Evolutionary conservation across 2,888 invertebrate genomes (phyloP).

Genomic region (Athalia circularis): DNA sequence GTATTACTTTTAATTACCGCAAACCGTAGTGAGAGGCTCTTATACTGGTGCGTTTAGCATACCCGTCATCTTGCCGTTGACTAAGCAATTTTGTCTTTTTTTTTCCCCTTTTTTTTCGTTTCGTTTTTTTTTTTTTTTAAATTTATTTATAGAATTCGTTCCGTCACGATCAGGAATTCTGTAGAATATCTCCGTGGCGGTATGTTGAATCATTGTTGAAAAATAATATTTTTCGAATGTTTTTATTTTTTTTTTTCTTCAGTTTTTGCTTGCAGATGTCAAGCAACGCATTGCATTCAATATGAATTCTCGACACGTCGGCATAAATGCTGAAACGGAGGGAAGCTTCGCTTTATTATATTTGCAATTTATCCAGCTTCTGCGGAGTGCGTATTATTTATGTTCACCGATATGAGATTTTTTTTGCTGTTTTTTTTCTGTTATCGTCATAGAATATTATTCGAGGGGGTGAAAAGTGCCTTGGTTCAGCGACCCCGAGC

Average conservation of each 20-base stretch:
- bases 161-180: too few relatives aligned
- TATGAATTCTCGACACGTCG: conserved; percentile 37
- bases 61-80: too few relatives aligned
- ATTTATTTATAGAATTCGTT: too few relatives aligned
- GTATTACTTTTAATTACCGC: neutral
- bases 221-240: neutral
- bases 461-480: conserved; percentile 22
- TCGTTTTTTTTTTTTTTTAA: too few relatives aligned
- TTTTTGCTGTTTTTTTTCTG: neutral
- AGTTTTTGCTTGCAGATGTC: neutral
- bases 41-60: too few relatives aligned
- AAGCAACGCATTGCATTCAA: neutral
- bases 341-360: conserved; percentile 28
- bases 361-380: conserved; percentile 37
- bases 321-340: neutral
- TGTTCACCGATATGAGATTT: conserved; percentile 33
- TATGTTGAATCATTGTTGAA: too few relatives aligned
- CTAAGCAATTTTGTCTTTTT: too few relatives aligned
- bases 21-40: too few relatives aligned
- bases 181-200: too few relatives aligned
- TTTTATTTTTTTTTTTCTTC: neutral
- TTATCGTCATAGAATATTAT: neutral
- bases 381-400: conserved; percentile 20
- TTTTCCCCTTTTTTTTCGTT: too few relatives aligned
- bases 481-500: conserved; percentile 4